phyloP scores from a whole-genome alignment of 2,797 vertebrate genomes.

The Distichodus sexfasciatus region DNA sequence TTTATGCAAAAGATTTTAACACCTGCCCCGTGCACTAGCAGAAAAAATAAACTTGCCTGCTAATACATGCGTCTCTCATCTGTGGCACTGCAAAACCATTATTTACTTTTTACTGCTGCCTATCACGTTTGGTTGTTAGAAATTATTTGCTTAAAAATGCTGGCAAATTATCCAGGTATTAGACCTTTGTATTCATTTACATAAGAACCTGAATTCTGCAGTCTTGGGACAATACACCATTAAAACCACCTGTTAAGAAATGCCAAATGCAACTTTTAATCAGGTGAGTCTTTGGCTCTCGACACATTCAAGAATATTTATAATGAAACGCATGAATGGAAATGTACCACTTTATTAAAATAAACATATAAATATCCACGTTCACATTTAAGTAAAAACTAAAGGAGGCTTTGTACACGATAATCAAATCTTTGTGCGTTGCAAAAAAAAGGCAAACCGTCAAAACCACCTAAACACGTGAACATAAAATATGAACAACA shows the following conservation, averaged over 20 bases:
- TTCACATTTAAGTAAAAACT: not conserved
- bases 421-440: not conserved
- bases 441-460: not conserved
- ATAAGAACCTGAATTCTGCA: no score
- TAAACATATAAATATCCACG: not conserved
- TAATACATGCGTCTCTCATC: not conserved
- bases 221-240: no score
- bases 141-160: not conserved
- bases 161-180: no score
- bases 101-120: no score
- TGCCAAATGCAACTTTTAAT: no score
- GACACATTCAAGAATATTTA: not conserved
- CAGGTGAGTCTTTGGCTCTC: no score
- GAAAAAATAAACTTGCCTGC: constrained; percentile 39
- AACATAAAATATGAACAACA: no score
- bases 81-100: no score
- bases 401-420: not conserved
- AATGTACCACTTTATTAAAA: not conserved
- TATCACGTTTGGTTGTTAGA: no score
- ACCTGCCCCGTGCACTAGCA: not conserved
- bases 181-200: no score
- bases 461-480: not conserved
- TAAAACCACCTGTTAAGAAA: not conserved
- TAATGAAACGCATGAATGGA: not conserved
- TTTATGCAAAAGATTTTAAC: not conserved